Base-by-base conservation (phyloP, 2,888 invertebrate species). In the Drosophila barbarae region DNA sequence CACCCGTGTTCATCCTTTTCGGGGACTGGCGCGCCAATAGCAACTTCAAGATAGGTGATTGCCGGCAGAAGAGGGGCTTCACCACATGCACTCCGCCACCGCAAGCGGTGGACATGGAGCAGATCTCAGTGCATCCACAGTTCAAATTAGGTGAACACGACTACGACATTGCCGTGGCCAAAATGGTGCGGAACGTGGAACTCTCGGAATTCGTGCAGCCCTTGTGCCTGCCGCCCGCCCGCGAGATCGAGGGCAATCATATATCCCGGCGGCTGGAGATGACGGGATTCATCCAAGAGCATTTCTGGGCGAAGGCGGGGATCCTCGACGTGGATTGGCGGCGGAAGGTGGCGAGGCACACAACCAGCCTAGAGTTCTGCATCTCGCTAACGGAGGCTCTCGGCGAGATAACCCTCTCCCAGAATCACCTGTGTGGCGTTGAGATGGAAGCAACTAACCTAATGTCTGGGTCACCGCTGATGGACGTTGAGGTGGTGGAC, bases 81-180 rank as follows among this genome's bases (percentile, higher is more conserved):
- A 49, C 49, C 21, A 36, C 44, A 0, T 66, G 66, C 32, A 35
- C 46, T 1, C 55, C 66, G 2, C 55, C 51, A 34, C 55, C 66
- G 6, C 18, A 35, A 15, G 32, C 49, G 10, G 59, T 65, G 35
- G 46, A 39, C 9, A 46, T 69, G 36, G 34, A 54, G 13, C 59
- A 66, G 15, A 32, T 69, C 46, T 65, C 59, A 23, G 51, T 69
- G 28, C 56, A 69, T 18, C 69, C 69, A 5, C 34, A 47, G 18
- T 69, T 18, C n/a, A 30, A 9, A 13, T 4, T 21, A 7, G 15
- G 4, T 0, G 1, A 12, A 7, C 36, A 15, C 9, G 23, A 54
- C 26, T 34, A 69, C 38, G 56, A 69, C 34, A 60, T 69, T 10
- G 65, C 69, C 8, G 34, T 69, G 13, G 39, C 65, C 18, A 65